Evolutionary conservation across 2,797 vertebrate species (phyloP).

Genomic region (Arctocebus calabarensis): DNA sequence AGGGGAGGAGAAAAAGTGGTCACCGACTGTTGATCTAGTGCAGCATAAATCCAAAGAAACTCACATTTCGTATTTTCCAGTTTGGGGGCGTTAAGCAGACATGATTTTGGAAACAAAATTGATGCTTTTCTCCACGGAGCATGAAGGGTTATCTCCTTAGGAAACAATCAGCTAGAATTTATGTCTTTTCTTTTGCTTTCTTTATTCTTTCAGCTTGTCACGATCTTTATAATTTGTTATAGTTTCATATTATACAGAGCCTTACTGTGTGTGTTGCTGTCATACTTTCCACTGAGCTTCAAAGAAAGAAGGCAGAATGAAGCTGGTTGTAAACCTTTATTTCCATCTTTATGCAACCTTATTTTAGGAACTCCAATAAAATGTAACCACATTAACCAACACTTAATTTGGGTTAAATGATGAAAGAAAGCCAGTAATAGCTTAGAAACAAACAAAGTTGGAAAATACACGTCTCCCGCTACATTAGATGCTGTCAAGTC

Average conservation of each 20-base stretch:
- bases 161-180: constrained; percentile 52
- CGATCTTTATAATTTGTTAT: constrained; percentile 40
- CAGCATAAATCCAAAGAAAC: neutral
- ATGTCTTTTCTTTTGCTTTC: neutral
- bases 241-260: constrained; percentile 58
- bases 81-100: neutral
- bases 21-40: neutral
- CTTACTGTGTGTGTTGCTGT: constrained; percentile 68
- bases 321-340: constrained; percentile 75
- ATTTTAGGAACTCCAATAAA: constrained; percentile 84
- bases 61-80: neutral
- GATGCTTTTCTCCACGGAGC: neutral
- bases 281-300: constrained; percentile 79
- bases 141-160: neutral
- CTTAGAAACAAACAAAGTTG: constrained; percentile 79
- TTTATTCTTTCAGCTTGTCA: constrained; percentile 48
- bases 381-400: constrained; percentile 77
- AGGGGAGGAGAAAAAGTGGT: neutral
- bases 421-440: constrained; percentile 81
- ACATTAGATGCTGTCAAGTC: constrained; percentile 68
- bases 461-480: constrained; percentile 72
- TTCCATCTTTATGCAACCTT: constrained; percentile 81
- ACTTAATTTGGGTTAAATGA: constrained; percentile 81
- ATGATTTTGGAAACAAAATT: neutral
- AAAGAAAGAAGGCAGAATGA: constrained; percentile 73